A percentile compares a stretch with the other conserved stretches of the same genome.
phyloP scores from a whole-genome alignment of 2,888 invertebrate genomes.

The Sialis lutaria region DNA sequence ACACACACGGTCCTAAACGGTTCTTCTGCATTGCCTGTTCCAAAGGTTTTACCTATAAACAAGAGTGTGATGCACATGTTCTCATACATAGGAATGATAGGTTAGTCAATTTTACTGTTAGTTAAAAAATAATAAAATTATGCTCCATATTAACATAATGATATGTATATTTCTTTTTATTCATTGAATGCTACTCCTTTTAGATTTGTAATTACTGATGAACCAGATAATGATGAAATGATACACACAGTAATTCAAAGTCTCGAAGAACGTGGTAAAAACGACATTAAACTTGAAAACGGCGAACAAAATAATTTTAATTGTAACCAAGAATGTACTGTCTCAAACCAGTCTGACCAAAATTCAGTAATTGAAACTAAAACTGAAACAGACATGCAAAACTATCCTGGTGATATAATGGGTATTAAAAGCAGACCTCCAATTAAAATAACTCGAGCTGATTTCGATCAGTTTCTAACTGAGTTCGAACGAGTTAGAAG shows the following conservation, averaged over 20 bases:
- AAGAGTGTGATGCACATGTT: slow-evolving; percentile 2
- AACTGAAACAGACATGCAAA: background rate
- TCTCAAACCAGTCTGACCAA: background rate
- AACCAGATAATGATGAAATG: background rate
- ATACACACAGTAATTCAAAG: background rate
- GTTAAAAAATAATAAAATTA: too few relatives aligned
- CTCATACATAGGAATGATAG: slow-evolving; percentile 3
- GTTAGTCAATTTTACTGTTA: background rate
- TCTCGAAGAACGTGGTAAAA: background rate
- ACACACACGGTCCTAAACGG: slow-evolving; percentile 4
- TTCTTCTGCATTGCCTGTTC: slow-evolving; percentile 3
- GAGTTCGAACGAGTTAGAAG: slow-evolving; percentile 1
- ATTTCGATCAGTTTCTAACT: slow-evolving; percentile 1
- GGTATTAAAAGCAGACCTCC: slow-evolving; percentile 1
- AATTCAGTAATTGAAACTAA: background rate
- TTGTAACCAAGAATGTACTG: background rate
- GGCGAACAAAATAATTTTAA: background rate
- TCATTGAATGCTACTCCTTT: too few relatives aligned
- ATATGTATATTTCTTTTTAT: too few relatives aligned
- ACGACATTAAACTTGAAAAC: background rate
- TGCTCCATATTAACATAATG: too few relatives aligned
- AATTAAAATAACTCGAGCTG: background rate
- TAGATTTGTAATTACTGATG: background rate
- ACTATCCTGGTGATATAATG: background rate
- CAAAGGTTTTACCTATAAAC: slow-evolving; percentile 4